A percentile compares a stretch with the other conserved stretches of the same genome.
These are phyloP conservation scores for Mormyrus proboscirostris DNA, from an alignment of 2,797 vertebrate species.

Conservation along the genomic window DNA sequence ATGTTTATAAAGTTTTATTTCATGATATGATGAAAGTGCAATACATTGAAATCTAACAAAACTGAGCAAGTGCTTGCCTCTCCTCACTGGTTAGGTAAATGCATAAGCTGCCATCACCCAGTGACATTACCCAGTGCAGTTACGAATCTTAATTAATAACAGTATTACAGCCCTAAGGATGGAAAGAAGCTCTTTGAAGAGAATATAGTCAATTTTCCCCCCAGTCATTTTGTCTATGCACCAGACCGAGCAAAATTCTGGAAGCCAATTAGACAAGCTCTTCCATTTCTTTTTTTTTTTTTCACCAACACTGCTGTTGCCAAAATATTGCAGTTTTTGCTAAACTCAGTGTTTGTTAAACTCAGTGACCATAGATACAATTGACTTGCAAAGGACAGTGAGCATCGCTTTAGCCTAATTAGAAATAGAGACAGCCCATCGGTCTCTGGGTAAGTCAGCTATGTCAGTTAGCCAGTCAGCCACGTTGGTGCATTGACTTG, in stretches of 20 bases:
- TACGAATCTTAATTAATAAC: not conserved
- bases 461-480: not conserved
- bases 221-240: not conserved
- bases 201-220: not conserved
- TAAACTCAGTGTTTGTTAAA: not conserved
- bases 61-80: not conserved
- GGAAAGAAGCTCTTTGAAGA: not conserved
- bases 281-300: not conserved
- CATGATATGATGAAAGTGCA: not conserved
- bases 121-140: not conserved
- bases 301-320: not conserved
- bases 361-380: not conserved
- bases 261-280: not conserved
- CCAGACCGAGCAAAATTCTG: not conserved
- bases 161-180: not conserved
- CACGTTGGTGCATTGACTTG: not conserved
- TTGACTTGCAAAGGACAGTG: not conserved
- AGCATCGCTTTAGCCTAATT: not conserved
- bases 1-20: not conserved
- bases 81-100: not conserved
- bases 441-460: not conserved
- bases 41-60: not conserved
- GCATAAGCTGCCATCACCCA: not conserved
- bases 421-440: not conserved
- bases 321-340: not conserved